These are phyloP conservation scores for Ctenosaura bakeri DNA, from an alignment of 2,797 vertebrate species.

Conservation along the genomic window DNA sequence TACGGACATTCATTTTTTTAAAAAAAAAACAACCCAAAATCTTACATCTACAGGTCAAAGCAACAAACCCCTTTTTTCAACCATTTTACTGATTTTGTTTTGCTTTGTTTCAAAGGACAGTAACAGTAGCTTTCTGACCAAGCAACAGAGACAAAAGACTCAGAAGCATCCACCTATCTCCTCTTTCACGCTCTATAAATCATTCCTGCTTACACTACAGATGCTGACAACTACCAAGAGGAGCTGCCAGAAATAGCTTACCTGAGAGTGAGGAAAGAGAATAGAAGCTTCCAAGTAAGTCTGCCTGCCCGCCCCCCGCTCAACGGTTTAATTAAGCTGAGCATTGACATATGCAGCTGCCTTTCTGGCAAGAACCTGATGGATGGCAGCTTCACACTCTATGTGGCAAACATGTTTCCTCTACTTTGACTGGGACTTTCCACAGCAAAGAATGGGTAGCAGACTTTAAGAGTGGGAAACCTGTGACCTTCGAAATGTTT, in stretches of 20 bases:
- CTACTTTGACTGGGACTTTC: background rate
- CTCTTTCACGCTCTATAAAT: constrained; percentile 35
- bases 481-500: background rate
- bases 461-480: background rate
- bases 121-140: constrained; percentile 29
- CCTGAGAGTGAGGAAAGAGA: constrained; percentile 14
- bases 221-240: constrained; percentile 24
- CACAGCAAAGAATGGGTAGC: background rate
- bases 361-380: background rate
- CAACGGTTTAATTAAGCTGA: constrained; percentile 9
- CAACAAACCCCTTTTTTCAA: background rate
- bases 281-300: constrained; percentile 23
- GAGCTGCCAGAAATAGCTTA: constrained; percentile 2
- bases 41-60: background rate
- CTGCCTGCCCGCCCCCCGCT: background rate
- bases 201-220: constrained; percentile 23
- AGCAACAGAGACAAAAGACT: constrained; percentile 23
- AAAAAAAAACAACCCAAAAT: too few relatives aligned
- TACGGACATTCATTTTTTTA: background rate
- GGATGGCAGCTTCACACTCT: background rate
- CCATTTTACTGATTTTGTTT: constrained; percentile 11
- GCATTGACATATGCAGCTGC: background rate
- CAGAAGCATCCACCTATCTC: constrained; percentile 9
- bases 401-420: background rate
- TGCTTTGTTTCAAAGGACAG: background rate